A percentile compares a stretch with the other conserved stretches of the same genome.
phyloP scores from a whole-genome alignment of 2,888 invertebrate species.

The Drosophila limbata region DNA sequence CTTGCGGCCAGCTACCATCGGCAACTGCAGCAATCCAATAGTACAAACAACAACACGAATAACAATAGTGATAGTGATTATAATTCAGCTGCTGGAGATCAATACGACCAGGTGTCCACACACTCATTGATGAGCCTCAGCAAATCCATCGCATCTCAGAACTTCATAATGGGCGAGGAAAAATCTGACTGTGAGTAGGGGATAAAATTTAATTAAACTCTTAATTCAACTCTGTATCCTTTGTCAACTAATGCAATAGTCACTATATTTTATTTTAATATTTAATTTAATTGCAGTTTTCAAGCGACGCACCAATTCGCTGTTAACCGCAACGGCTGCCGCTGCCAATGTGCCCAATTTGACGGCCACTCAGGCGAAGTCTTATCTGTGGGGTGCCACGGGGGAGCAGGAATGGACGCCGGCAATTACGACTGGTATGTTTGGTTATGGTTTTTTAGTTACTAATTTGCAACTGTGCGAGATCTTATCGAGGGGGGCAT shows the following conservation, averaged over 20 bases:
- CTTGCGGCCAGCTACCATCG: conserved; percentile 39
- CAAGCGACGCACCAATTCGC: conserved; percentile 78
- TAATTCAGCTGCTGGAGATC: conserved; percentile 76
- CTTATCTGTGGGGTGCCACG: conserved; percentile 95
- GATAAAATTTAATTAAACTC: too few relatives aligned
- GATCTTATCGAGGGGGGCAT: conserved; percentile 45
- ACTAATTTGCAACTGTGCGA: conserved; percentile 25
- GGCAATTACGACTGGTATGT: conserved; percentile 93
- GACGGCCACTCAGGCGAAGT: conserved; percentile 83
- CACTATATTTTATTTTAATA: too few relatives aligned
- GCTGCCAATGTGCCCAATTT: conserved; percentile 65
- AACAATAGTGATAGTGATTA: conserved; percentile 73
- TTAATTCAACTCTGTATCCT: too few relatives aligned
- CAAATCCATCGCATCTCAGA: conserved; percentile 71
- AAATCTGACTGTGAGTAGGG: conserved; percentile 73
- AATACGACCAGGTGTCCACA: conserved; percentile 83
- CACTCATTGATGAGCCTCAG: conserved; percentile 76
- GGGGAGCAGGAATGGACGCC: conserved; percentile 99
- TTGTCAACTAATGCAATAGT: too few relatives aligned
- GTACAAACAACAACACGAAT: conserved; percentile 45
- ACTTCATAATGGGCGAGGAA: conserved; percentile 67
- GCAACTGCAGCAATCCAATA: conserved; percentile 32
- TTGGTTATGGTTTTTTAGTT: conserved; percentile 23
- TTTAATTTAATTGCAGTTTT: too few relatives aligned
- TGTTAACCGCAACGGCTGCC: conserved; percentile 59